Evolutionary conservation across 2,797 vertebrate species (phyloP).

Genomic region (Hemitrygon akajei): DNA sequence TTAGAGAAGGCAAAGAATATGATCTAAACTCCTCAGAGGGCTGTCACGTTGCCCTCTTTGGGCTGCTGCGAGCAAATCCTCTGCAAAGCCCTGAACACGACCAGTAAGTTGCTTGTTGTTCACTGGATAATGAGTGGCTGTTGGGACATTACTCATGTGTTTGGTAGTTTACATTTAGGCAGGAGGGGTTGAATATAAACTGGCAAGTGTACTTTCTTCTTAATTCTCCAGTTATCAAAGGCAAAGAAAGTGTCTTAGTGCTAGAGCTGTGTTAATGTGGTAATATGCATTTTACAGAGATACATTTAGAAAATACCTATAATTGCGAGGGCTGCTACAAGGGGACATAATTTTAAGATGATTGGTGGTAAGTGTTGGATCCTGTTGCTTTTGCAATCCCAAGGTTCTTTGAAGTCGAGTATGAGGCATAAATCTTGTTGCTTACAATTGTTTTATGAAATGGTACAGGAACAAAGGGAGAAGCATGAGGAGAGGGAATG

Average conservation of each 20-base stretch:
- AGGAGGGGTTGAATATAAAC: background rate
- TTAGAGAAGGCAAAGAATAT: slow-evolving; percentile 92
- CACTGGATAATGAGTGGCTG: background rate
- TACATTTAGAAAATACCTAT: background rate
- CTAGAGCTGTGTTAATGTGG: background rate
- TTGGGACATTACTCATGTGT: background rate
- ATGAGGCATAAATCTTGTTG: too few relatives aligned
- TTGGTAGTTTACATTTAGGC: background rate
- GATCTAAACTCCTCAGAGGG: slow-evolving; percentile 68
- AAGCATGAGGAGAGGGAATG: too few relatives aligned
- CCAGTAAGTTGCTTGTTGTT: slow-evolving; percentile 65
- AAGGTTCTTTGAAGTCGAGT: too few relatives aligned
- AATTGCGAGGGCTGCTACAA: background rate
- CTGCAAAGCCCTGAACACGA: slow-evolving; percentile 74
- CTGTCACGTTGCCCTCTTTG: slow-evolving; percentile 84
- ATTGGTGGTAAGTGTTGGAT: too few relatives aligned
- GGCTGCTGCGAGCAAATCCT: slow-evolving; percentile 85
- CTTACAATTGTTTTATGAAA: too few relatives aligned
- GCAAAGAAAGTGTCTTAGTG: background rate
- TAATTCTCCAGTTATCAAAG: background rate
- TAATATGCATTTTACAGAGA: too few relatives aligned
- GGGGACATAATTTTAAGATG: too few relatives aligned
- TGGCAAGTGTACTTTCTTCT: background rate
- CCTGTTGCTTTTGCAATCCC: too few relatives aligned
- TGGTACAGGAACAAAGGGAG: too few relatives aligned